These are phyloP conservation scores for Muraenolepis orangiensis DNA, from an alignment of 2,797 vertebrate genomes.

Conservation along the genomic window DNA sequence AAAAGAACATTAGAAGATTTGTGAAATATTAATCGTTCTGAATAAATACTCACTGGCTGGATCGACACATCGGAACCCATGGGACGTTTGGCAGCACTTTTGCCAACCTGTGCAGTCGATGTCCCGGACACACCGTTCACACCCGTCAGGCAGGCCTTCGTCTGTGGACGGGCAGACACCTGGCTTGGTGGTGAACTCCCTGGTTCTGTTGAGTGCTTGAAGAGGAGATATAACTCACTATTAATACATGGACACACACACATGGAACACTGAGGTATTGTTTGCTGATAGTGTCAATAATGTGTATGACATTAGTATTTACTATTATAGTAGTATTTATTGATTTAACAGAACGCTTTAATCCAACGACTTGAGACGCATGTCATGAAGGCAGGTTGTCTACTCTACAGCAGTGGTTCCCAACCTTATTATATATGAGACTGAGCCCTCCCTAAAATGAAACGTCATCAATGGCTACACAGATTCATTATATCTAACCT, in stretches of 20 bases:
- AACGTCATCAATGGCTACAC: too few species aligned
- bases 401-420: too few species aligned
- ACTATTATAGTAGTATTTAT: background rate
- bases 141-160: conserved; percentile 21
- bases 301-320: background rate
- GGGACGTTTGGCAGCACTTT: conserved; percentile 81
- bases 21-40: background rate
- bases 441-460: too few species aligned
- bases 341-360: background rate
- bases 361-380: background rate
- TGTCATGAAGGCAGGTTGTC: background rate
- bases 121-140: conserved; percentile 72
- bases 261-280: background rate
- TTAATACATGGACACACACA: background rate
- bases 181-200: conserved; percentile 76
- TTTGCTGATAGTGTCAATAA: background rate
- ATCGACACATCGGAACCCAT: conserved; percentile 46
- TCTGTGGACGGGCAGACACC: conserved; percentile 76
- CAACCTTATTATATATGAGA: too few species aligned
- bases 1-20: background rate
- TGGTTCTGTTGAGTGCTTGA: conserved; percentile 77
- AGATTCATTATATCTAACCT: too few species aligned
- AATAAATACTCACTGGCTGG: conserved; percentile 60
- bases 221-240: conserved; percentile 26
- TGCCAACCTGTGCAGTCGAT: conserved; percentile 81